Evolutionary conservation across 2,113 vertebrate species (phyloP).

Genomic region (Ophiodon elongatus): DNA sequence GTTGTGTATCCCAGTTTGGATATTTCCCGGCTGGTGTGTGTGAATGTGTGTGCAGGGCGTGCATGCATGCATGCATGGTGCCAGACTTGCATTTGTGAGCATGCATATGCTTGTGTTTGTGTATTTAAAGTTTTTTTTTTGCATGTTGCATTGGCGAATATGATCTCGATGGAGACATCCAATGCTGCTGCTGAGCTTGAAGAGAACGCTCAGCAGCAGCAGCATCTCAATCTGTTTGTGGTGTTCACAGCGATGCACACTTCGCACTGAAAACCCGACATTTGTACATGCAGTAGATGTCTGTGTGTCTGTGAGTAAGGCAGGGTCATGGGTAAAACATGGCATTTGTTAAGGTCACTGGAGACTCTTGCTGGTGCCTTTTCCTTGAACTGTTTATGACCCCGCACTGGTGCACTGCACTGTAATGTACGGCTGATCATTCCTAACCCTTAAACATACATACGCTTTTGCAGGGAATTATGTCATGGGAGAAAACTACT

Average conservation of each 20-base stretch:
- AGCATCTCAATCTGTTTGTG: conserved; percentile 50
- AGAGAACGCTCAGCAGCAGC: conserved; percentile 19
- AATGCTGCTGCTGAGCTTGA: conserved; percentile 51
- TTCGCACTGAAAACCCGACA: not conserved
- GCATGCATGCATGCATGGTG: conserved; percentile 2
- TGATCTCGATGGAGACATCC: conserved; percentile 43
- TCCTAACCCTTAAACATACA: conserved; percentile 3
- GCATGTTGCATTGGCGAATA: conserved; percentile 40
- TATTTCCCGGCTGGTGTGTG: conserved; percentile 51
- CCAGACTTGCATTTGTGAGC: conserved; percentile 34
- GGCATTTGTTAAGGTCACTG: not conserved
- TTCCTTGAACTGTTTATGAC: conserved; percentile 49
- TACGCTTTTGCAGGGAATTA: conserved; percentile 14
- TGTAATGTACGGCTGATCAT: not conserved
- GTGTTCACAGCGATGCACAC: conserved; percentile 26
- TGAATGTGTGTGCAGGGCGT: conserved; percentile 6
- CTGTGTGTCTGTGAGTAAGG: not conserved
- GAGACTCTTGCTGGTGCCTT: conserved; percentile 13
- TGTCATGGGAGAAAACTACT: not conserved
- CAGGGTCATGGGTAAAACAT: conserved; percentile 25
- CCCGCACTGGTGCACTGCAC: not conserved
- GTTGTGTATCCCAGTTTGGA: conserved; percentile 67
- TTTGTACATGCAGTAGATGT: not conserved
- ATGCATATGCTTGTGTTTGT: conserved; percentile 20
- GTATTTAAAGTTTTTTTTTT: conserved; percentile 38